Base-by-base conservation (phyloP, 1,140 invertebrate genomes). In the Apocrypta bakeri region DNA sequence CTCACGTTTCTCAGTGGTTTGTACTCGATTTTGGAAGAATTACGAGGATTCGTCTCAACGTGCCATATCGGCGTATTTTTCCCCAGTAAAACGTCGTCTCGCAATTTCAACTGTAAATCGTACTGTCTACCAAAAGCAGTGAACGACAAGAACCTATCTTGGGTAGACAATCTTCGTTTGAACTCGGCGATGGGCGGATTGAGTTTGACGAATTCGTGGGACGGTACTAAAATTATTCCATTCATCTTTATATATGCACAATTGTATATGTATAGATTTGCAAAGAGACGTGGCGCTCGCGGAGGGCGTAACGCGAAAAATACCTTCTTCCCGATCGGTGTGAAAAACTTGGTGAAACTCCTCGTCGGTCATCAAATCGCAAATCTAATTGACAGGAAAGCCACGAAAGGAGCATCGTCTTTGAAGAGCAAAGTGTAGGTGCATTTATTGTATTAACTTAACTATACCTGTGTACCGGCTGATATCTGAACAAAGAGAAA, bases 41-140 rank as follows among this genome's bases (percentile, higher is more conserved):
- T 83, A 7, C 11, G 12, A 4, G 74, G 42, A 78, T 72, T 64
- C 2, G 75, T 33, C 40, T 78, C 8, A 64, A 29, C 68, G 27
- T 64, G 74, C 81, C 81, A 83, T 42, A 83, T 73, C n/a, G 74
- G 74, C 3, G 81, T 83, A 42, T 83, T 78, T 83, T 78, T 83
- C 40, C 81, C 81, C 25, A 83, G 8, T 42, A 83, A 64, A 11
- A 83, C 75, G 42, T 78, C 24, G 40, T 83, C 81, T 29, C 81
- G 64, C 37, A 29, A 48, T 64, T 72, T 72, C 29, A 83, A 73
- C n/a, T 73, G 29, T 2, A 83, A 29, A 4, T 83, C 25, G 73
- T 83, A 83, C 1, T 64, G 24, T 78, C 68, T 12, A 40, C 75
- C 73, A 73, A 83, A 83, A n/a, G 75, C 81, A 6, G n/a, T 63